Conservation (phyloP, 2,113 vertebrate species). For the Eidolon helvum region DNA sequence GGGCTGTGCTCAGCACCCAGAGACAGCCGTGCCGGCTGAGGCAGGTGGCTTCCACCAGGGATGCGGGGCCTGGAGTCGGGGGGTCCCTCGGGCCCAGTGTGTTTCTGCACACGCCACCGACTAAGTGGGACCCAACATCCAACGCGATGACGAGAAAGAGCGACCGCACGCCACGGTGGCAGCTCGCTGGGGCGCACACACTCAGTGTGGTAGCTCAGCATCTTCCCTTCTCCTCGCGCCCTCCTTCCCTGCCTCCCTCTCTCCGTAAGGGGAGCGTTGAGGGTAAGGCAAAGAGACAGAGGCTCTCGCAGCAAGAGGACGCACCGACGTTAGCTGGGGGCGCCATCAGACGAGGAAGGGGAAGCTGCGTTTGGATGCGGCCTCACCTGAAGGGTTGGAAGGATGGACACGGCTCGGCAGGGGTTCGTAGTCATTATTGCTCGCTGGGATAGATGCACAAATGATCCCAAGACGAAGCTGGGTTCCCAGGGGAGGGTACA, state of each 20-base stretch:
- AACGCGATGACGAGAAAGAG: background rate
- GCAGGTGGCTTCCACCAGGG: background rate
- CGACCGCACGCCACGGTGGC: background rate
- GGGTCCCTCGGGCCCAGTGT: background rate
- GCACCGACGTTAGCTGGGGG: background rate
- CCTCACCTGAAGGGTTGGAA: background rate
- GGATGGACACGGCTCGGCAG: background rate
- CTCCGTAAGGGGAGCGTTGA: too few relatives aligned
- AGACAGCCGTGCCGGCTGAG: background rate
- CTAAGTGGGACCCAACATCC: background rate
- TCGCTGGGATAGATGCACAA: background rate
- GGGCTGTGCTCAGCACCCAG: accelerated
- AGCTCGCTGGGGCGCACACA: background rate
- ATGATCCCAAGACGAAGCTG: background rate
- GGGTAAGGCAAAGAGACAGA: background rate
- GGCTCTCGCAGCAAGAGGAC: background rate
- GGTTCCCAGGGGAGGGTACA: too few relatives aligned
- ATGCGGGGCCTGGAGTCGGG: background rate
- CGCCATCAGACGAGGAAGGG: background rate
- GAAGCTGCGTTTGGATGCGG: background rate
- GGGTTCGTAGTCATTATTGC: background rate
- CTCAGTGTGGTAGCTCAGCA: background rate
- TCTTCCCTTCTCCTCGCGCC: background rate
- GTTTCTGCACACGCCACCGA: background rate
- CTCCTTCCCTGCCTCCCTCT: background rate